A percentile compares a stretch with the other conserved stretches of the same genome.
Evolutionary conservation across 1,140 invertebrate species (phyloP).

Genomic region (Geopemphigus sp.): DNA sequence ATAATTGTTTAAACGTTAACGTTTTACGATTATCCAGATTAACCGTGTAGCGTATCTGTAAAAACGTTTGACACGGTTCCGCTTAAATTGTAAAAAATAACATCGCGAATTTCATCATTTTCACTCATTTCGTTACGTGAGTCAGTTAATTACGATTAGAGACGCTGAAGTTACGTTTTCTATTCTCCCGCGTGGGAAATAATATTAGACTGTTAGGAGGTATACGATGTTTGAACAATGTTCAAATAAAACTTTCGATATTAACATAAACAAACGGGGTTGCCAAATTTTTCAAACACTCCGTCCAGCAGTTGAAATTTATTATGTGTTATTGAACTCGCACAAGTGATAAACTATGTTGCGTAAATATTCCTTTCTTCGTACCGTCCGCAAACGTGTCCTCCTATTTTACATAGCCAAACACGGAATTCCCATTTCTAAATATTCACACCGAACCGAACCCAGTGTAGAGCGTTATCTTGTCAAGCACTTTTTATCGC

Average conservation of each 20-base stretch:
- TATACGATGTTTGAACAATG: no score
- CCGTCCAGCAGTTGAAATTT: neutral
- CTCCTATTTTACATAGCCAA: neutral
- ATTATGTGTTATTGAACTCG: conserved; percentile 14
- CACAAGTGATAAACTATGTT: neutral
- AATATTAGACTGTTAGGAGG: no score
- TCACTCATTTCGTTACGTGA: no score
- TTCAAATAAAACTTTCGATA: neutral
- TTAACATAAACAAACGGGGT: neutral
- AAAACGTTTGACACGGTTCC: no score
- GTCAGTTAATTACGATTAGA: no score
- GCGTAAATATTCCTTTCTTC: neutral
- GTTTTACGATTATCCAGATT: no score
- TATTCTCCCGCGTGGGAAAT: no score
- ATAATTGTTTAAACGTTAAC: no score
- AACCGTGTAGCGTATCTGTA: no score
- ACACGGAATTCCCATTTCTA: neutral
- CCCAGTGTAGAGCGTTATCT: neutral
- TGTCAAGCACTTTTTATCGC: neutral
- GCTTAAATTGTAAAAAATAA: no score
- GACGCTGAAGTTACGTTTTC: no score
- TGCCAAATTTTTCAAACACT: neutral
- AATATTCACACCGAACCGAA: neutral
- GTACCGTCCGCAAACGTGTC: neutral
- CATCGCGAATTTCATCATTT: no score